Conservation (phyloP, 1,140 invertebrate genomes). For the Hermatobates lingyangjiaoensis region DNA sequence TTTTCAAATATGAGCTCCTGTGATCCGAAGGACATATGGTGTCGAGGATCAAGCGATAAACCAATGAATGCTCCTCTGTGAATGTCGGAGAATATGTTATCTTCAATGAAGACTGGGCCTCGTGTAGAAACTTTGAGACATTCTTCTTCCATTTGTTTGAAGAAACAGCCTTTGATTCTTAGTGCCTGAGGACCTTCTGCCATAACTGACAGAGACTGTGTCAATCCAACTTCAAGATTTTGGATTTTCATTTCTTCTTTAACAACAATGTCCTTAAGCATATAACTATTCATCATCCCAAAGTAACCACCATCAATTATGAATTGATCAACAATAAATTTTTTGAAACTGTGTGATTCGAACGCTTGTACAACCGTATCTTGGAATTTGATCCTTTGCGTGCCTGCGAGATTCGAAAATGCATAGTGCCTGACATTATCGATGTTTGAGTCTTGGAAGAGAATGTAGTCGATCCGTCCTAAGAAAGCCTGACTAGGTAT, state of each 20-base stretch:
- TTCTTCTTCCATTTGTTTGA: conserved; percentile 38
- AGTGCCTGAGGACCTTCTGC: conserved; percentile 34
- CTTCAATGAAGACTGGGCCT: conserved; percentile 41
- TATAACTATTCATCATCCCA: conserved; percentile 37
- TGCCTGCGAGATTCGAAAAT: conserved; percentile 42
- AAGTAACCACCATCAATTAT: conserved; percentile 33
- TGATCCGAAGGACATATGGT: conserved; percentile 17
- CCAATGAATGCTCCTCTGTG: conserved; percentile 37
- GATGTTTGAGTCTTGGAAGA: conserved; percentile 37
- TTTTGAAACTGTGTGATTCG: conserved; percentile 55
- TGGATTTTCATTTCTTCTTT: conserved; percentile 34
- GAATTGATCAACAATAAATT: conserved; percentile 37
- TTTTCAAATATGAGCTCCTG: conserved; percentile 40
- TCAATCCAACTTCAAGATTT: conserved; percentile 24
- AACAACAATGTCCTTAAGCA: conserved; percentile 49
- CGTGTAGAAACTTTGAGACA: conserved; percentile 37
- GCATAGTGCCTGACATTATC: conserved; percentile 43
- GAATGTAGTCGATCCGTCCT: conserved; percentile 45
- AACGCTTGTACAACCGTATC: conserved; percentile 36
- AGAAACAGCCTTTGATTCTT: conserved; percentile 37
- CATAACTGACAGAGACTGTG: conserved; percentile 33
- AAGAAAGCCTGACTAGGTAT: conserved; percentile 45
- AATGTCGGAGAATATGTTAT: conserved; percentile 37
- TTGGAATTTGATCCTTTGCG: conserved; percentile 29
- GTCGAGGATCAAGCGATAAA: conserved; percentile 28